Base-by-base conservation (phyloP, 2,797 vertebrate genomes). In the Enteromius trimaculatus region DNA sequence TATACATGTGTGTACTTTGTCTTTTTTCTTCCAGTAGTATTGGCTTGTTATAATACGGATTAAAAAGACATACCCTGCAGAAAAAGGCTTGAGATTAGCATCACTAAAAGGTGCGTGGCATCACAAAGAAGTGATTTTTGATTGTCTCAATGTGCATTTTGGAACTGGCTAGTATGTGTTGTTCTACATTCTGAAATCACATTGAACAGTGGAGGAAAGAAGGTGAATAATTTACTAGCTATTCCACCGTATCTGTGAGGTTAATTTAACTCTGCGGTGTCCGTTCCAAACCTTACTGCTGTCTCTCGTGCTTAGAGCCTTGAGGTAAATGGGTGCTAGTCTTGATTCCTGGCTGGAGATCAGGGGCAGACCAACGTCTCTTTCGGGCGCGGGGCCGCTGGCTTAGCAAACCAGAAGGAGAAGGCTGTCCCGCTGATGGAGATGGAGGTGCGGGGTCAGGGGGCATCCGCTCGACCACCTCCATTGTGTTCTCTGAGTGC, bases 331-430 rank as follows among this genome's bases (percentile, higher is more conserved):
- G 92, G 88, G 88, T 83, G 88, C 91, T 91, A 85, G 90, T 88
- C 88, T 92, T 82, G 71, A 90, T 90, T 89, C 87, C 90, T 85
- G 69, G 47, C 60, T 70, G 88, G 80, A 90, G 80, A 83, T 95
- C 95, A 0, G 95, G 94, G 75, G 95, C 95, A 8, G 95, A 96
- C 94, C 95, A 95, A 44, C 93, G 95, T 69, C 95, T 90, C 72
- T 95, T 96, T 80, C 95, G 93, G 16, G 85, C 85, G 34, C 87
- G 90, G 3, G 87, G 85, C 69, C 84, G 23, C 1, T 83, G 85
- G 44, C 88, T 86, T 31, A 84, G 89, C 53, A 79, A 77, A 47
- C 81, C 64, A 9, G 87, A 82, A 77, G 58, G 75, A 17, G 85
- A 7, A 3, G 85, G 80, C 1, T 85, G 89, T 72, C 88, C 82